Evolutionary conservation across 2,888 invertebrate species (phyloP), one percentile per base, ranked within the genome.

Genomic region (Drosophila gaucha): DNA sequence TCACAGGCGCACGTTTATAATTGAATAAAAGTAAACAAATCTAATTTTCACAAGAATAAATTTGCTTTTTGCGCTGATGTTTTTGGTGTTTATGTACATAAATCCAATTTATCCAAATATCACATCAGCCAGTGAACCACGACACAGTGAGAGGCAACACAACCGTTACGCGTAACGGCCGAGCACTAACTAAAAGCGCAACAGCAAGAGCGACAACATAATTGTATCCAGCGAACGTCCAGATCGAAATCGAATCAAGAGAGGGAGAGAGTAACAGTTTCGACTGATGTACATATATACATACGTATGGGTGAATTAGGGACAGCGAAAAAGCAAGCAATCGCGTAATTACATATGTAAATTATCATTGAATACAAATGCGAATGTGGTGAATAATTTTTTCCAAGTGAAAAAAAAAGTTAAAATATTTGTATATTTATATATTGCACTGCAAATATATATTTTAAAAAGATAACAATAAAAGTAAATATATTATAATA

Each of bases 1-100:
- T 74, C 44, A 58, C 65, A 67, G 59, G 39, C 60, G 33, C 41
- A 22, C 55, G 54, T 28, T 30, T 35, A 49, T 65, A 68, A 77
- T 74, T 74, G 31, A 86, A 68, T 74, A 47, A 69, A 80, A 72
- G 52, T 70, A 77, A 74, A 74, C 77, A 80, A 80, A 72, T 69
- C 43, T 50, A 33, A 50, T 38, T 47, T 41, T 20, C 67, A 58
- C 66, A 59, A 57, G 64, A 49, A 67, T 72, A 20, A 54, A 58
- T 67, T 64, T 43, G 33, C n/a, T 56, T 22, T 44, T 1, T 33
- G 36, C 59, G 43, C 51, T 56, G 35, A 28, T 31, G 33, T 41
- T 65, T 50, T 44, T 41, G 44, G 65, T n/a, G n/a, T 55, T 62
- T 54, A 28, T 41, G 57, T 39, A 55, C 35, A 68, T 56, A 60